These are phyloP conservation scores for Callorhinus ursinus DNA, from an alignment of 2,113 vertebrate species.

Conservation along the genomic window DNA sequence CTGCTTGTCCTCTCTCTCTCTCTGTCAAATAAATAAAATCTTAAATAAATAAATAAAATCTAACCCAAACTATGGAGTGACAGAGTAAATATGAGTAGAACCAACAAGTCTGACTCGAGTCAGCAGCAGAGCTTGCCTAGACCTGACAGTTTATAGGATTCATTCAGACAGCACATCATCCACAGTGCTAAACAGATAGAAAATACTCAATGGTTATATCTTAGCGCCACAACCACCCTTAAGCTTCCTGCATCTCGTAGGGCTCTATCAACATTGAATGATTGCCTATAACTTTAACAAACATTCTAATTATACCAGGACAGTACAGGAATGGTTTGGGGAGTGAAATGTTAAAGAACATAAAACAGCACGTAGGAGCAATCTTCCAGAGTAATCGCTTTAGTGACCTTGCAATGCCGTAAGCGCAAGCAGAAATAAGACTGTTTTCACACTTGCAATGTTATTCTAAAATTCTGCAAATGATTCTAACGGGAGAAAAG, in stretches of 20 bases:
- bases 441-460: not conserved
- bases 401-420: not conserved
- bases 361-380: not conserved
- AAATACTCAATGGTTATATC: not conserved
- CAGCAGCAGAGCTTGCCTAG: not conserved
- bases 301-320: not conserved
- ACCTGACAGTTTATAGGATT: not conserved
- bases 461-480: slow-evolving; percentile 17
- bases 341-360: slow-evolving; percentile 33
- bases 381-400: not conserved
- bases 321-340: not conserved
- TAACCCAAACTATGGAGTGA: not conserved
- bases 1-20: too few species aligned
- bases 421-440: not conserved
- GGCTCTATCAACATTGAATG: not conserved
- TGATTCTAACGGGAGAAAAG: slow-evolving; percentile 24
- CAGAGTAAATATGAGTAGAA: not conserved
- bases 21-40: too few species aligned
- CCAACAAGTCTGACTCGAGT: not conserved
- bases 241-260: not conserved
- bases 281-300: not conserved
- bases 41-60: too few species aligned
- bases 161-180: not conserved
- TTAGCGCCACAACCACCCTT: not conserved
- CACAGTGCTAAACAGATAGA: not conserved